These are phyloP conservation scores for Lagopus muta DNA, from an alignment of 2,113 vertebrate species.

Conservation along the genomic window DNA sequence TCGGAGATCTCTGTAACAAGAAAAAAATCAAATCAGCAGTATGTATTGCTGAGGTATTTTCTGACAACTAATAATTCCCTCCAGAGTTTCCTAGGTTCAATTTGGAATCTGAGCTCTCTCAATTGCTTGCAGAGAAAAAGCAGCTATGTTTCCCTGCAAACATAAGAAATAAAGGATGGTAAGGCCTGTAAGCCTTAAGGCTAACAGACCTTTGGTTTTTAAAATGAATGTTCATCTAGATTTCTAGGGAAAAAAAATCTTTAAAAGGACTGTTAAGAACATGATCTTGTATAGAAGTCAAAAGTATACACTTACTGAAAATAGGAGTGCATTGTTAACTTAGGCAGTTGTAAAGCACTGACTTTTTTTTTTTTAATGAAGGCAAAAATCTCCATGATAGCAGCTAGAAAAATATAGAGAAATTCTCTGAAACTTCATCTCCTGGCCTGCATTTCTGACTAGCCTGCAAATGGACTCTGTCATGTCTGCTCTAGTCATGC, in stretches of 20 bases:
- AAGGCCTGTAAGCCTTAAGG: neutral
- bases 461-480: neutral
- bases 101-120: neutral
- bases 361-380: neutral
- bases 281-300: neutral
- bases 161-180: neutral
- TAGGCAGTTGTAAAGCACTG: neutral
- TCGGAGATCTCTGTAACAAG: neutral
- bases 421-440: neutral
- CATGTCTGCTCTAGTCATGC: neutral
- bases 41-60: neutral
- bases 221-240: neutral
- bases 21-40: neutral
- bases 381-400: neutral
- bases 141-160: neutral
- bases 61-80: neutral
- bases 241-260: neutral
- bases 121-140: neutral
- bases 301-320: neutral
- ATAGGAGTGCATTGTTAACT: neutral
- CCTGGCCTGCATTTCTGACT: neutral
- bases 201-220: neutral
- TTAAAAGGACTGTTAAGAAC: neutral
- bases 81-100: neutral
- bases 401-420: neutral